Evolutionary conservation across 2,797 vertebrate species (phyloP).

Genomic region (Cottoperca gobio): DNA sequence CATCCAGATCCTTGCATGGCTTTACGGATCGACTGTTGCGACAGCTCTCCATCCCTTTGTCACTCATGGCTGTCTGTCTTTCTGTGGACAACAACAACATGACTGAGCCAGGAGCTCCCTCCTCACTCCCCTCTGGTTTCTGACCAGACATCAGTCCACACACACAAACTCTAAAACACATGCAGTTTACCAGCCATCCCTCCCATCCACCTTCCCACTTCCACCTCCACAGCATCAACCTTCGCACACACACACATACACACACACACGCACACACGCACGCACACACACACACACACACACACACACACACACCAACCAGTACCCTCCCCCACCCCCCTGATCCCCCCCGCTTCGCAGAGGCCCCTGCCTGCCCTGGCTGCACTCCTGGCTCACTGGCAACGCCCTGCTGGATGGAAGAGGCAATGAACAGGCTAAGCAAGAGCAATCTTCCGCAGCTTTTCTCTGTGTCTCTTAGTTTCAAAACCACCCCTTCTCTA

Average conservation of each 20-base stretch:
- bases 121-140: slow-evolving; percentile 39
- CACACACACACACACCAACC: slow-evolving; percentile 38
- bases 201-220: slow-evolving; percentile 67
- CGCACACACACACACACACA: slow-evolving; percentile 24
- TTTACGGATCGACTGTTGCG: slow-evolving; percentile 45
- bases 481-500: slow-evolving; percentile 45
- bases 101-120: slow-evolving; percentile 59
- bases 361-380: slow-evolving; percentile 84
- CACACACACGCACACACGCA: slow-evolving; percentile 30
- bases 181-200: slow-evolving; percentile 23
- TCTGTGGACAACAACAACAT: slow-evolving; percentile 56
- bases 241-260: slow-evolving; percentile 39
- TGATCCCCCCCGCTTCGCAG: slow-evolving; percentile 82
- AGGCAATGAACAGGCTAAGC: slow-evolving; percentile 88
- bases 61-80: slow-evolving; percentile 64
- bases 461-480: slow-evolving; percentile 71
- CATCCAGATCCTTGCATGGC: slow-evolving; percentile 72
- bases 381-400: slow-evolving; percentile 86
- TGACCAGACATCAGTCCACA: slow-evolving; percentile 12
- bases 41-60: slow-evolving; percentile 43
- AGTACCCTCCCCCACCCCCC: slow-evolving; percentile 45
- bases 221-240: slow-evolving; percentile 52
- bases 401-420: slow-evolving; percentile 86
- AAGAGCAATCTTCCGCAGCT: slow-evolving; percentile 77
- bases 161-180: slow-evolving; percentile 77